phyloP scores from a whole-genome alignment of 2,888 invertebrate genomes.

The Blastobasis lacticolella region DNA sequence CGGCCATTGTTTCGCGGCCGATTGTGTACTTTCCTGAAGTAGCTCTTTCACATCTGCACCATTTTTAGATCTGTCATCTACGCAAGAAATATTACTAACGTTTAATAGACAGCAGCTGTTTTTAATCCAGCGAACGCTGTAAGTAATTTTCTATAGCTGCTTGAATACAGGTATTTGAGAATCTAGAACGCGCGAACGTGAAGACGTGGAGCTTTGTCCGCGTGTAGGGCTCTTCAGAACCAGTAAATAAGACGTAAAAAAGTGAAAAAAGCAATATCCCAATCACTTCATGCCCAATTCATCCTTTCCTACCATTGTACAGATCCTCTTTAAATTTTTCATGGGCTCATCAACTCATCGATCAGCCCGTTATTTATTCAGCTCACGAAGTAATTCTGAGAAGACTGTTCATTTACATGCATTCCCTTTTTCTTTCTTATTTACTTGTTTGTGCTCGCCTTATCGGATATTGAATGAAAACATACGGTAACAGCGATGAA shows the following conservation, averaged over 20 bases:
- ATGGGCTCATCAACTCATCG: conserved; percentile 63
- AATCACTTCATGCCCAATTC: conserved; percentile 38
- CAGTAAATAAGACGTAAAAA: conserved; percentile 39
- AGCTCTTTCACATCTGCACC: conserved; percentile 25
- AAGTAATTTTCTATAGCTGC: no score
- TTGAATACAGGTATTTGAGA: conserved; percentile 17
- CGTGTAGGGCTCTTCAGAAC: conserved; percentile 31
- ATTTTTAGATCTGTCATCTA: no score
- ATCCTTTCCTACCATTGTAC: conserved; percentile 44
- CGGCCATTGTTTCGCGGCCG: conserved; percentile 56
- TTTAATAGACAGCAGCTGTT: not conserved
- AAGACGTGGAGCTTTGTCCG: conserved; percentile 47
- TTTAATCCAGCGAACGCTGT: no score
- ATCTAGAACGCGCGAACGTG: conserved; percentile 14
- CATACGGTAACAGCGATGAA: conserved; percentile 24
- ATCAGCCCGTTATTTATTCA: conserved; percentile 62
- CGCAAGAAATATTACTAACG: no score
- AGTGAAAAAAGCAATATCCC: conserved; percentile 46
- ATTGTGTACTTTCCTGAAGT: conserved; percentile 33
- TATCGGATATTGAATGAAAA: conserved; percentile 47
- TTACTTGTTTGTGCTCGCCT: conserved; percentile 49
- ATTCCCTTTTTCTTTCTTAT: conserved; percentile 48
- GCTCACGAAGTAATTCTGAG: conserved; percentile 56
- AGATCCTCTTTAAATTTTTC: conserved; percentile 55
- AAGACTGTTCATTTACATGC: conserved; percentile 64